Base-by-base conservation (phyloP, 1,140 invertebrate species). In the Aphidius gifuensis region DNA sequence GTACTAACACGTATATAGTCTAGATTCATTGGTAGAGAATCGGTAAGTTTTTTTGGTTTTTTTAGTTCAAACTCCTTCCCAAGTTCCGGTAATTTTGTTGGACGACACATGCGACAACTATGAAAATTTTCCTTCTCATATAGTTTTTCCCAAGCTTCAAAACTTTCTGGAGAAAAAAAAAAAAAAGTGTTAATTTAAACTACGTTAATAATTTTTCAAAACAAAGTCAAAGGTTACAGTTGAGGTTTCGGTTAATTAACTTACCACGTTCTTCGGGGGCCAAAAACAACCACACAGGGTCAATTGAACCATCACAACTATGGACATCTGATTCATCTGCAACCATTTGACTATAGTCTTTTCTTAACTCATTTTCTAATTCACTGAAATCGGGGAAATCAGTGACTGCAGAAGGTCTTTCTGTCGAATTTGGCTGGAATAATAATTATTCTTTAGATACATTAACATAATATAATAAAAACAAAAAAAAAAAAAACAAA, bases 91-190 rank as follows among this genome's bases (percentile, higher is more conserved):
- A 91, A 92, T 80, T 99, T 99, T 44, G 96, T 99, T 5, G 97
- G 98, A 6, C 96, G 97, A 83, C 99, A 99, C 97, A 99, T 99
- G 63, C 96, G 92, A 61, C 98, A 98, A 71, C 97, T 97, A 80
- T 97, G 90, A 84, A 97, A 99, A 97, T 99, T 99, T 86, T 99
- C 98, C 78, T 98, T 99, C 80, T 98, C 98, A 98, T 98, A 99
- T 70, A 98, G 99, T 80, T 99, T 97, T 64, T 97, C 98, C 82
- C 94, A 98, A 60, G 97, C 99, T 85, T 99, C 97, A 81, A 99
- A 96, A 84, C 97, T 96, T 98, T 71, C 56, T 77, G 76, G 75
- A 67, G 58, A 60, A 68, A 64, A 74, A 67, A n/a, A 8, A 16
- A 16, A 16, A 16, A 0, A 16, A 16, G 16, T 16, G 16, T 16